Percentiles rank a stretch among this genome's conserved stretches.
Conservation (phyloP, 2,797 vertebrate species). For the Distichodus sexfasciatus region DNA sequence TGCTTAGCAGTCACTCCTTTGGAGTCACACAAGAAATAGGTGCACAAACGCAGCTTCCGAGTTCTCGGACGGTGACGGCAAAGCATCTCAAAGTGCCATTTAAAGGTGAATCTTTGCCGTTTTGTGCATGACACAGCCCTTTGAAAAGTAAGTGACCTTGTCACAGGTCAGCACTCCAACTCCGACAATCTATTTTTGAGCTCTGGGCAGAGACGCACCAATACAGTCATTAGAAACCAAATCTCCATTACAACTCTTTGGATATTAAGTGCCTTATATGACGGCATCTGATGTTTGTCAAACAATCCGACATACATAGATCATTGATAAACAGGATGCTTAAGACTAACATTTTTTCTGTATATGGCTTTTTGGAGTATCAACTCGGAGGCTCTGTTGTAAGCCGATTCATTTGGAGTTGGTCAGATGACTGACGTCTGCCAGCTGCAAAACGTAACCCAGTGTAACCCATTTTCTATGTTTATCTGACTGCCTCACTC, state of each 20-base stretch:
- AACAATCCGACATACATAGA: background rate
- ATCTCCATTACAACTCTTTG: background rate
- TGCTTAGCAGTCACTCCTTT: background rate
- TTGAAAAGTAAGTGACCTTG: background rate
- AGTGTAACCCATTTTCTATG: background rate
- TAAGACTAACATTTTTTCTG: background rate
- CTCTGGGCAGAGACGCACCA: background rate
- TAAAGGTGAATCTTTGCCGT: background rate
- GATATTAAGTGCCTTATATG: background rate
- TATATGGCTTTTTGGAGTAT: background rate
- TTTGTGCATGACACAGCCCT: too few relatives aligned
- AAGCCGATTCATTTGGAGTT: background rate
- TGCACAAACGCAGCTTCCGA: background rate
- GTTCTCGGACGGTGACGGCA: background rate
- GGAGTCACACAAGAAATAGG: background rate
- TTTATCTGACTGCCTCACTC: conserved; percentile 1
- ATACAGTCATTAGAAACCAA: background rate
- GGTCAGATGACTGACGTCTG: conserved; percentile 2
- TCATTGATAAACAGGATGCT: too few relatives aligned
- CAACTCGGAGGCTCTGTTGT: background rate
- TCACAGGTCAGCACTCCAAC: background rate
- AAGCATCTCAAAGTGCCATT: background rate
- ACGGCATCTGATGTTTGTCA: background rate
- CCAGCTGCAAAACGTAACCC: conserved; percentile 20
- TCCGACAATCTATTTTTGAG: background rate